A percentile compares a stretch with the other conserved stretches of the same genome.
These are phyloP conservation scores for Nyctibius bracteatus DNA, from an alignment of 2,113 vertebrate genomes.

Conservation along the genomic window DNA sequence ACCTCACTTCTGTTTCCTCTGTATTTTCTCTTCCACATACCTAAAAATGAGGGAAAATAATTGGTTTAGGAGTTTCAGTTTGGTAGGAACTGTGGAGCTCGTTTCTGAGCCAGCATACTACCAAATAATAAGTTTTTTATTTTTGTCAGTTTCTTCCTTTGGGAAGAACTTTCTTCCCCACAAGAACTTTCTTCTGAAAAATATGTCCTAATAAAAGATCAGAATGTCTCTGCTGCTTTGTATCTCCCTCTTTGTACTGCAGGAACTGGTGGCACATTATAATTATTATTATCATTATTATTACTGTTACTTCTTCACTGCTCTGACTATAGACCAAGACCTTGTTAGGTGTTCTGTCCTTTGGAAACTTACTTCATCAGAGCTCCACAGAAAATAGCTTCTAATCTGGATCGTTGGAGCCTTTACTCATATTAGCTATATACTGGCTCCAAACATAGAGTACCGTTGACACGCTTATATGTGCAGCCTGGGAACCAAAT, in stretches of 20 bases:
- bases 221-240: slow-evolving; percentile 3
- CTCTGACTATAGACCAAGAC: background rate
- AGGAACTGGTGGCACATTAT: background rate
- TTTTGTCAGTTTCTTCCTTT: background rate
- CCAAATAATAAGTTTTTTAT: background rate
- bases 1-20: background rate
- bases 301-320: background rate
- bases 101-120: background rate
- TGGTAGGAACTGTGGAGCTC: background rate
- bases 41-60: background rate
- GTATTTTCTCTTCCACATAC: background rate
- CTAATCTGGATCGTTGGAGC: background rate
- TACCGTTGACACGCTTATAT: background rate
- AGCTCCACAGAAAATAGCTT: background rate
- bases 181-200: background rate
- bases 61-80: background rate
- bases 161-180: background rate
- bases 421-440: background rate
- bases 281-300: background rate
- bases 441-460: background rate
- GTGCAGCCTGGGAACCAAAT: background rate
- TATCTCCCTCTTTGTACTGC: background rate
- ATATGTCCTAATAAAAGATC: background rate
- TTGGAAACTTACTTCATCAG: background rate
- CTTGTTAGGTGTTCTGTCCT: background rate